Percentiles rank a stretch among this genome's conserved stretches.
Evolutionary conservation across 2,113 vertebrate genomes (phyloP).

Genomic region (Hucho hucho): DNA sequence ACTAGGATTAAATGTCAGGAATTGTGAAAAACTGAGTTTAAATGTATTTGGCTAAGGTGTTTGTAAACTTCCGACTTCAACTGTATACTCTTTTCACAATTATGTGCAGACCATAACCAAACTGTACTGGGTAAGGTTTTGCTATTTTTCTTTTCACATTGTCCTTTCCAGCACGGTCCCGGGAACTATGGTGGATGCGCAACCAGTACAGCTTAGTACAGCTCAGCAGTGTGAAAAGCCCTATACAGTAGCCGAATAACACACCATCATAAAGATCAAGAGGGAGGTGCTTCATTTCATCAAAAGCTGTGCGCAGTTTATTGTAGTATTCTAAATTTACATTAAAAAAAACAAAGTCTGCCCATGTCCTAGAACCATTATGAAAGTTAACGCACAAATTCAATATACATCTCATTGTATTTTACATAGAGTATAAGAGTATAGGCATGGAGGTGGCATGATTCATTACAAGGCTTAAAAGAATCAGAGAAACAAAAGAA

Average conservation of each 20-base stretch:
- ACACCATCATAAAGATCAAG: conserved; percentile 46
- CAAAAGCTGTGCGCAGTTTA: conserved; percentile 92
- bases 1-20: too few relatives aligned
- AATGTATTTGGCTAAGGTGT: too few relatives aligned
- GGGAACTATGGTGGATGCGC: too few relatives aligned
- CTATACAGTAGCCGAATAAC: neutral
- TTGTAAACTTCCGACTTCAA: too few relatives aligned
- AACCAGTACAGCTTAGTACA: too few relatives aligned
- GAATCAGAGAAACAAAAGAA: conserved; percentile 35
- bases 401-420: conserved; percentile 79
- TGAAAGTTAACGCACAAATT: conserved; percentile 85
- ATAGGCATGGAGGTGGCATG: conserved; percentile 88
- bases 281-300: conserved; percentile 71
- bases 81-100: too few relatives aligned
- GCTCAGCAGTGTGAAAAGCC: too few relatives aligned
- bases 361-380: conserved; percentile 79
- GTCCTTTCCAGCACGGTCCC: too few relatives aligned
- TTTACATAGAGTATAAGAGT: conserved; percentile 81
- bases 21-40: too few relatives aligned
- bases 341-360: conserved; percentile 69
- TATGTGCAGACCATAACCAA: too few relatives aligned
- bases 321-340: conserved; percentile 89
- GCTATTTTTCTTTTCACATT: too few relatives aligned
- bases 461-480: conserved; percentile 83
- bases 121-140: too few relatives aligned